These are phyloP conservation scores for Rhinichthys klamathensis DNA, from an alignment of 2,113 vertebrate species.

Conservation along the genomic window DNA sequence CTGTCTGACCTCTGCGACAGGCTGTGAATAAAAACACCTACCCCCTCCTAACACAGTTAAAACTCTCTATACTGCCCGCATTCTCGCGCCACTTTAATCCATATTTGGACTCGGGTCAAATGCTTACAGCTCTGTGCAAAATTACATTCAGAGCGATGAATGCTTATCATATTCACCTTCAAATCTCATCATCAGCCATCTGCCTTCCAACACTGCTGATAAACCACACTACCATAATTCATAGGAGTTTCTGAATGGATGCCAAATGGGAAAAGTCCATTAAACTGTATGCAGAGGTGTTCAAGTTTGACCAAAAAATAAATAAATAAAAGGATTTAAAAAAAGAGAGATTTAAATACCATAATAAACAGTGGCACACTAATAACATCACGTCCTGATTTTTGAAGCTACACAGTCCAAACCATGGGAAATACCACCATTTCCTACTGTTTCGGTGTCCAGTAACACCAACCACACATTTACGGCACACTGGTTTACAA, in stretches of 20 bases:
- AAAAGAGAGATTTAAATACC: not conserved
- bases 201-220: conserved; percentile 18
- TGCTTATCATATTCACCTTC: not conserved
- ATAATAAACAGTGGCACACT: not conserved
- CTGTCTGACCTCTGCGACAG: conserved; percentile 46
- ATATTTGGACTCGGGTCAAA: not conserved
- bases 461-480: conserved; percentile 15
- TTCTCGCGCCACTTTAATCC: not conserved
- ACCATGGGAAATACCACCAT: not conserved
- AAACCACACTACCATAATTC: conserved; percentile 2
- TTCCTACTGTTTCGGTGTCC: not conserved
- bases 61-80: not conserved
- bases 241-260: conserved; percentile 61
- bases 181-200: conserved; percentile 14
- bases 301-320: too few relatives aligned
- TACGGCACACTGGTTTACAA: not conserved
- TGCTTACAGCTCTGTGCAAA: not conserved
- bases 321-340: too few relatives aligned
- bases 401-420: not conserved
- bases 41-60: not conserved
- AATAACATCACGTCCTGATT: not conserved
- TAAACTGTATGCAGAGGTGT: not conserved
- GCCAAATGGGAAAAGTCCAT: not conserved
- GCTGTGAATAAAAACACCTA: conserved; percentile 35
- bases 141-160: conserved; percentile 2